Percentiles rank a stretch among this genome's conserved stretches.
phyloP scores from a whole-genome alignment of 1,140 invertebrate species.

The Drosophila kohkoa region DNA sequence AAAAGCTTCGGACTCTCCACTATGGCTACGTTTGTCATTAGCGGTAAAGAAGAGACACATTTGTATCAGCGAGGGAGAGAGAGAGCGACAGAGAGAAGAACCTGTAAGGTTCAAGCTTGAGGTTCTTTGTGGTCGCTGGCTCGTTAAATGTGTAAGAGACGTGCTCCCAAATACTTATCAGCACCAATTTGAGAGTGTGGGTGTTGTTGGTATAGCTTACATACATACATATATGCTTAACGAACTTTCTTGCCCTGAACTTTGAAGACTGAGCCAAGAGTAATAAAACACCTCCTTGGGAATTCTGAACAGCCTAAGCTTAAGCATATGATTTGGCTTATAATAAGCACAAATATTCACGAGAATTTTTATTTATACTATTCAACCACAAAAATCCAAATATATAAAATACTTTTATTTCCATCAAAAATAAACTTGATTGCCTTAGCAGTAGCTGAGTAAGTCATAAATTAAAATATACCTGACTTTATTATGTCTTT shows the following conservation, averaged over 20 bases:
- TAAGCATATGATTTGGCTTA: too few relatives aligned
- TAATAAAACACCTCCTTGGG: neutral
- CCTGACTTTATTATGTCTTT: too few relatives aligned
- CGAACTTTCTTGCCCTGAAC: neutral
- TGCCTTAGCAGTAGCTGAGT: too few relatives aligned
- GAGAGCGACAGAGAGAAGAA: neutral
- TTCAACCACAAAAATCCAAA: too few relatives aligned
- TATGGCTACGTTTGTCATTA: slow-evolving; percentile 47
- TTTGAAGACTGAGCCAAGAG: neutral
- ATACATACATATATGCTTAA: neutral
- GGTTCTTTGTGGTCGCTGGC: neutral
- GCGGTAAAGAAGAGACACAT: slow-evolving; percentile 48
- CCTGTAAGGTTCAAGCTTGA: slow-evolving; percentile 5
- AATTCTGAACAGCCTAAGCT: neutral
- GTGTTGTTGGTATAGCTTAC: neutral
- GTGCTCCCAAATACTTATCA: slow-evolving; percentile 28
- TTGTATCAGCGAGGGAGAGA: slow-evolving; percentile 19
- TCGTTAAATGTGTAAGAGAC: slow-evolving; percentile 16
- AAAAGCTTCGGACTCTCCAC: slow-evolving; percentile 39
- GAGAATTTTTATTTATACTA: too few relatives aligned
- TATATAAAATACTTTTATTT: too few relatives aligned
- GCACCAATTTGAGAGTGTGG: neutral
- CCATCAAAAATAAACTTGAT: too few relatives aligned
- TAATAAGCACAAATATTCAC: too few relatives aligned
- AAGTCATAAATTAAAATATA: too few relatives aligned